Conservation (phyloP, 2,797 vertebrate genomes). For the Pseudochaenichthys georgianus region DNA sequence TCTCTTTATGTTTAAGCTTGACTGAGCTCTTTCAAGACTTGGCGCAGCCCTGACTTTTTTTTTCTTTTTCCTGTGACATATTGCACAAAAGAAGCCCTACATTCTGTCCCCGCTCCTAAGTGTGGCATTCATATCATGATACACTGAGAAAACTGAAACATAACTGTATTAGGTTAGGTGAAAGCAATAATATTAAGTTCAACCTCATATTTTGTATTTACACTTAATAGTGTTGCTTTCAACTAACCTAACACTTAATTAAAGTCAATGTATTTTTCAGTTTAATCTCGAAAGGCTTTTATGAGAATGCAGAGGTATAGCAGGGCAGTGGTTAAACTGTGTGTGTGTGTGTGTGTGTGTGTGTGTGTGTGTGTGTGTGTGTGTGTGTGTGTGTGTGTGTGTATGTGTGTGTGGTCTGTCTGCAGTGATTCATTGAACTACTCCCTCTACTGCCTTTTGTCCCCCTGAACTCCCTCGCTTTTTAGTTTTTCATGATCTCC, state of each 20-base stretch:
- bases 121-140: slow-evolving; percentile 51
- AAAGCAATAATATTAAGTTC: no score
- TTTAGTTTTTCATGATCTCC: slow-evolving; percentile 31
- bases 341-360: slow-evolving; percentile 25
- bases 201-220: no score
- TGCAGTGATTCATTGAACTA: slow-evolving; percentile 61
- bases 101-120: slow-evolving; percentile 40
- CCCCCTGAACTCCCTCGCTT: slow-evolving; percentile 41
- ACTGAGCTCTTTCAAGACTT: slow-evolving; percentile 65
- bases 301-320: slow-evolving; percentile 46
- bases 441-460: slow-evolving; percentile 65
- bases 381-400: no score
- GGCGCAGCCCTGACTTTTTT: slow-evolving; percentile 48
- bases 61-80: slow-evolving; percentile 14
- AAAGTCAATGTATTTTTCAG: no score
- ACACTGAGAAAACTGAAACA: no score
- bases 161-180: no score
- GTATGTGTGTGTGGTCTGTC: slow-evolving; percentile 58
- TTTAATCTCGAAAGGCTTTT: slow-evolving; percentile 53
- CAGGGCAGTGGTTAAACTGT: slow-evolving; percentile 30
- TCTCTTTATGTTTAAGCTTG: slow-evolving; percentile 68
- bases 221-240: no score
- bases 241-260: no score
- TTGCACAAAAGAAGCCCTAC: slow-evolving; percentile 52
- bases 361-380: slow-evolving; percentile 34